A percentile compares a stretch with the other conserved stretches of the same genome.
phyloP scores from a whole-genome alignment of 2,888 invertebrate species.

The Synanthedon tipuliformis region DNA sequence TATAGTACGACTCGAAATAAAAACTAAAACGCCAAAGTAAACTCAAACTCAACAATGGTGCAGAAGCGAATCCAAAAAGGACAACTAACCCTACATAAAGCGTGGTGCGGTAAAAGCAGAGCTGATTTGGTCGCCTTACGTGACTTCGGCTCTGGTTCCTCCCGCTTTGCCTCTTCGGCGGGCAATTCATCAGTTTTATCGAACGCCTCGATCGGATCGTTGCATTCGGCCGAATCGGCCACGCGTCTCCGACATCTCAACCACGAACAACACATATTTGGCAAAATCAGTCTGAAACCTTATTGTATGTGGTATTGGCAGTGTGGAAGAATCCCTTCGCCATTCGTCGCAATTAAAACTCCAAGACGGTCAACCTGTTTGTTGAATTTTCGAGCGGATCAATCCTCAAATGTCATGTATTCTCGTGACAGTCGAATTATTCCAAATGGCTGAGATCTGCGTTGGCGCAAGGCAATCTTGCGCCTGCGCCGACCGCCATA shows the following conservation, averaged over 20 bases:
- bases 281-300: conserved; percentile 19
- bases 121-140: conserved; percentile 30
- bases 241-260: conserved; percentile 51
- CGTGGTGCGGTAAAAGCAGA: neutral
- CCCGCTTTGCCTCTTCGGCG: conserved; percentile 20
- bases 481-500: conserved; percentile 47
- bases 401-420: conserved; percentile 20
- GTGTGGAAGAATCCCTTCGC: neutral
- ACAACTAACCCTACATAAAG: neutral
- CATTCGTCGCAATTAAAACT: neutral
- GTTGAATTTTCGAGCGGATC: neutral
- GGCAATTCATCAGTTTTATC: conserved; percentile 26
- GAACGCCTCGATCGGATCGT: conserved; percentile 38
- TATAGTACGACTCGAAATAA: neutral
- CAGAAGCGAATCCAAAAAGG: neutral
- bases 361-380: neutral
- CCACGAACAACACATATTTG: conserved; percentile 63
- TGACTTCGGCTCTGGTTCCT: conserved; percentile 30
- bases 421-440: conserved; percentile 36
- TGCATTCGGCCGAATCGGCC: conserved; percentile 37
- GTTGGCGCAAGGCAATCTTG: conserved; percentile 60
- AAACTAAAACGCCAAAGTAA: neutral
- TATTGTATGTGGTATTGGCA: conserved; percentile 1
- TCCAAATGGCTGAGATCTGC: conserved; percentile 44
- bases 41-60: neutral